phyloP scores from a whole-genome alignment of 2,888 invertebrate species.

The Priapulus caudatus region DNA sequence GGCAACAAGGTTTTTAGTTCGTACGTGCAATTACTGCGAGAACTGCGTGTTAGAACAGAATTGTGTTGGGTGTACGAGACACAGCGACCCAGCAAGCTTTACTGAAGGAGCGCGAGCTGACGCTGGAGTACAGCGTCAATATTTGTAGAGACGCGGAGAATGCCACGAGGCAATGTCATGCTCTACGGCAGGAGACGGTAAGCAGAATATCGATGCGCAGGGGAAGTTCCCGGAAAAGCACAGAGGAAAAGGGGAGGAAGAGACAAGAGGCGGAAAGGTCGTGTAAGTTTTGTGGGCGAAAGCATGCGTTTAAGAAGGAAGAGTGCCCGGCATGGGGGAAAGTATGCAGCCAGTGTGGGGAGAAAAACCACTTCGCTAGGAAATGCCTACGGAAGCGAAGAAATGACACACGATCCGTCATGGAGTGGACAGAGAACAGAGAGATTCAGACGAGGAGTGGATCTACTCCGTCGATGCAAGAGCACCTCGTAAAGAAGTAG shows the following conservation, averaged over 20 bases:
- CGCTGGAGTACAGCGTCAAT: background rate
- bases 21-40: background rate
- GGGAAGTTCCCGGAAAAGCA: background rate
- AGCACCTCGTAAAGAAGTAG: too few relatives aligned
- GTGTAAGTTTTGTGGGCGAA: conserved; percentile 12
- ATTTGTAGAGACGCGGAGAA: background rate
- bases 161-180: background rate
- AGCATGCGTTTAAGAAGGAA: conserved; percentile 5
- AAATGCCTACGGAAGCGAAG: background rate
- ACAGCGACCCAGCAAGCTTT: background rate
- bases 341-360: conserved; percentile 4
- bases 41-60: background rate
- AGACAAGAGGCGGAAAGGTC: too few relatives aligned
- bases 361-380: conserved; percentile 8
- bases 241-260: too few relatives aligned
- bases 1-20: background rate
- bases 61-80: background rate
- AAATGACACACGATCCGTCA: too few relatives aligned
- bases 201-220: background rate
- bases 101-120: background rate
- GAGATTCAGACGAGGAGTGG: too few relatives aligned
- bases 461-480: too few relatives aligned
- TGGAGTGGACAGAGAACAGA: too few relatives aligned
- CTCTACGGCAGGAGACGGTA: background rate
- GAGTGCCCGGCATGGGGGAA: conserved; percentile 12